Conservation (phyloP, 2,888 invertebrate species). For the Acanthacorydalis orientalis region DNA sequence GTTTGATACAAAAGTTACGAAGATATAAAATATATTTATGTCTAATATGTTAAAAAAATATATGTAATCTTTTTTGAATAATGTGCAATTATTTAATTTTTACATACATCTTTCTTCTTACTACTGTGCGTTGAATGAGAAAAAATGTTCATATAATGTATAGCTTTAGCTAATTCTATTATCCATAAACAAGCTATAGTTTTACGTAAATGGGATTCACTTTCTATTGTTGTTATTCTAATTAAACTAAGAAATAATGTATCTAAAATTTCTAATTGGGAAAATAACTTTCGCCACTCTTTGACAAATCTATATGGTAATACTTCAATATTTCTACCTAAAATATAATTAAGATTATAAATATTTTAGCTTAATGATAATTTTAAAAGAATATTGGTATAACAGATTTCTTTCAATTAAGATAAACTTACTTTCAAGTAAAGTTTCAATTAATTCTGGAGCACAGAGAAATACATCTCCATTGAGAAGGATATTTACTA, state of each 20-base stretch:
- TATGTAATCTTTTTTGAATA: too few species aligned
- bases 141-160: background rate
- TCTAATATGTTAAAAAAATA: too few species aligned
- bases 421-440: constrained; percentile 1
- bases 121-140: too few species aligned
- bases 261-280: background rate
- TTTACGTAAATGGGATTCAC: background rate
- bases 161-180: background rate
- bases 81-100: too few species aligned
- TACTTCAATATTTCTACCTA: background rate
- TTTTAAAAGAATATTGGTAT: background rate
- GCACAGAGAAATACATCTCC: constrained; percentile 2
- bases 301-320: constrained; percentile 2
- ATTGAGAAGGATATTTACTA: background rate
- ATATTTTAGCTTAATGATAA: background rate
- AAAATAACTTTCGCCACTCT: background rate
- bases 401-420: background rate
- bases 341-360: background rate
- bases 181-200: constrained; percentile 2
- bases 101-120: too few species aligned
- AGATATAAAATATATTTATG: too few species aligned
- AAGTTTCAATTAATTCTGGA: background rate
- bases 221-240: background rate
- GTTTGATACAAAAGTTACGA: too few species aligned
- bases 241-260: background rate